Conservation (phyloP, 2,888 invertebrate genomes). For the Odontothrips loti region DNA sequence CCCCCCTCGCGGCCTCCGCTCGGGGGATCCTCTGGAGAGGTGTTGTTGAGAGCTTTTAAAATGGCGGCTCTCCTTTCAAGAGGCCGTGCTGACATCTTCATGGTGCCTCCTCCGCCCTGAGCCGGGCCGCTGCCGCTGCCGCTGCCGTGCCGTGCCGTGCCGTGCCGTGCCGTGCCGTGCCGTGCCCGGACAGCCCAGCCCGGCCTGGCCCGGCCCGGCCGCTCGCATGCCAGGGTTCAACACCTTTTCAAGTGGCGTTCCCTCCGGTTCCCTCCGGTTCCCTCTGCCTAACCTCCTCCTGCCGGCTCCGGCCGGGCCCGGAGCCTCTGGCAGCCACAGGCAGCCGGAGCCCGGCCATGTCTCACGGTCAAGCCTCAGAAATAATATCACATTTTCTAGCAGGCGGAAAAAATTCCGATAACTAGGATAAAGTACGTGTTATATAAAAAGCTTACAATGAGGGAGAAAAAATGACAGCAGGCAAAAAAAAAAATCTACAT, state of each 20-base stretch:
- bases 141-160: background rate
- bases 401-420: too few species aligned
- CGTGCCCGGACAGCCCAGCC: too few species aligned
- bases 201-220: too few species aligned
- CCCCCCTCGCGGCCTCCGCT: background rate
- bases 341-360: too few species aligned
- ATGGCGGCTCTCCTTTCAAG: conserved; percentile 23
- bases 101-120: conserved; percentile 38
- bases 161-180: background rate
- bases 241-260: conserved; percentile 8
- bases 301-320: background rate
- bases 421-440: too few species aligned
- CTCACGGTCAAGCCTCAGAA: too few species aligned
- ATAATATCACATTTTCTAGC: too few species aligned
- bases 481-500: too few species aligned
- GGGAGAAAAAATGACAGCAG: too few species aligned
- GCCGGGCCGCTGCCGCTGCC: too few species aligned
- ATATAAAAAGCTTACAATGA: too few species aligned
- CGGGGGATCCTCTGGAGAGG: background rate
- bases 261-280: background rate
- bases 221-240: conserved; percentile 3
- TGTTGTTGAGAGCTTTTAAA: conserved; percentile 26
- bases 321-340: too few species aligned
- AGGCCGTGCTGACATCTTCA: conserved; percentile 35
- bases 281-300: background rate